phyloP scores from a whole-genome alignment of 1,140 invertebrate genomes.

The Latrodectus geometricus region DNA sequence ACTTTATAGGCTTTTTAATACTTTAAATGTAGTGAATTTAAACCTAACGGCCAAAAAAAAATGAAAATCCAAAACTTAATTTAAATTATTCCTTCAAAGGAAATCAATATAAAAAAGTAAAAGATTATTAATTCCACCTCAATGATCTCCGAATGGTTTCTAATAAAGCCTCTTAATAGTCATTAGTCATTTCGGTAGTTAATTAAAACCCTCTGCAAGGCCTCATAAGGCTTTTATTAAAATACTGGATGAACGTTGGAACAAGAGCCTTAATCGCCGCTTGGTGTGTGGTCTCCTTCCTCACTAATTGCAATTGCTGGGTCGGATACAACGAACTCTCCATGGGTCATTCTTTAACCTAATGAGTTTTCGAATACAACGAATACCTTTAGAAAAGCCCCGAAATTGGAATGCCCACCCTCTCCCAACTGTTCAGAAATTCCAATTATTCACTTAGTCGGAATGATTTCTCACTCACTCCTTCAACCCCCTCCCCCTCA shows the following conservation, averaged over 20 bases:
- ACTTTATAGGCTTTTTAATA: too few species aligned
- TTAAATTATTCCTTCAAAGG: background rate
- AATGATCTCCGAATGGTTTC: background rate
- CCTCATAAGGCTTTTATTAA: background rate
- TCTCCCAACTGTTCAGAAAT: background rate
- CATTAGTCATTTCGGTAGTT: background rate
- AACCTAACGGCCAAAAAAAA: background rate
- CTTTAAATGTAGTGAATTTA: background rate
- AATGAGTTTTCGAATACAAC: background rate
- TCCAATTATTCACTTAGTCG: background rate
- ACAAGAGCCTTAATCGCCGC: background rate
- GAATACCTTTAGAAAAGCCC: background rate
- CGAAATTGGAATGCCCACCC: background rate
- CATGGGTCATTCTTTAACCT: background rate
- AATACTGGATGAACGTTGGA: background rate
- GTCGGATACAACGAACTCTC: background rate
- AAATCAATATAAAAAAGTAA: background rate
- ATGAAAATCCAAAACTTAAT: background rate
- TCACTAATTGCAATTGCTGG: background rate
- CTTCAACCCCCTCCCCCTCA: too few species aligned
- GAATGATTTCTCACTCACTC: background rate
- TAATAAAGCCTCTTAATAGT: background rate
- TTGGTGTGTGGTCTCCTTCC: background rate
- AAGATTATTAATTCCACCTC: background rate
- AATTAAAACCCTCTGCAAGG: background rate